phyloP scores from a whole-genome alignment of 2,797 vertebrate genomes.

The Mastacembelus armatus region DNA sequence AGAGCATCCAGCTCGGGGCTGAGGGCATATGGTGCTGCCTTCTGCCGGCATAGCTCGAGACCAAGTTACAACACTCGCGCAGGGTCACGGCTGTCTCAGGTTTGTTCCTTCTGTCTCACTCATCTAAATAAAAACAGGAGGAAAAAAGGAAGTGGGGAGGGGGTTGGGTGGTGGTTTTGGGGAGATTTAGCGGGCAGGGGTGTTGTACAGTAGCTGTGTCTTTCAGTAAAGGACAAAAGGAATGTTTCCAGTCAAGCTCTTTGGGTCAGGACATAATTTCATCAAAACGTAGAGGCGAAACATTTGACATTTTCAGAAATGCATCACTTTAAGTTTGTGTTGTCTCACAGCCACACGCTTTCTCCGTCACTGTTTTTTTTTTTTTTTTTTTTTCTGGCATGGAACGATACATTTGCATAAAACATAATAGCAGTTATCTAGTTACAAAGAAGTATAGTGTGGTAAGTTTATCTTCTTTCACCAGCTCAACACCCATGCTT shows the following conservation, averaged over 20 bases:
- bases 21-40: conserved; percentile 93
- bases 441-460: conserved; percentile 21
- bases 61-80: conserved; percentile 85
- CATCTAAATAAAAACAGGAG: conserved; percentile 83
- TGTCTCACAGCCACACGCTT: conserved; percentile 19
- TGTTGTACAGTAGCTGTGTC: conserved; percentile 51
- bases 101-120: conserved; percentile 84
- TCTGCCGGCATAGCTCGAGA: conserved; percentile 90
- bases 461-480: conserved; percentile 50
- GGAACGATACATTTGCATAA: conserved; percentile 35
- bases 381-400: conserved; percentile 20
- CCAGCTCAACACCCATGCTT: conserved; percentile 59
- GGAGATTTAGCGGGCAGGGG: conserved; percentile 34
- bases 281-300: conserved; percentile 47
- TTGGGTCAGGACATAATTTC: conserved; percentile 61
- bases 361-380: conserved; percentile 1
- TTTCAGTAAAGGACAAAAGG: conserved; percentile 66
- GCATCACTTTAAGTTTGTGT: conserved; percentile 46
- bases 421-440: conserved; percentile 42
- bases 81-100: conserved; percentile 86
- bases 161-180: conserved; percentile 38
- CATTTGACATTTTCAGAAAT: conserved; percentile 74
- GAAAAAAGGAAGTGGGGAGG: conserved; percentile 37
- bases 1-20: conserved; percentile 93
- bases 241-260: conserved; percentile 56